These are phyloP conservation scores for Sebastes taczanowskii DNA, from an alignment of 2,797 vertebrate genomes.

Conservation along the genomic window DNA sequence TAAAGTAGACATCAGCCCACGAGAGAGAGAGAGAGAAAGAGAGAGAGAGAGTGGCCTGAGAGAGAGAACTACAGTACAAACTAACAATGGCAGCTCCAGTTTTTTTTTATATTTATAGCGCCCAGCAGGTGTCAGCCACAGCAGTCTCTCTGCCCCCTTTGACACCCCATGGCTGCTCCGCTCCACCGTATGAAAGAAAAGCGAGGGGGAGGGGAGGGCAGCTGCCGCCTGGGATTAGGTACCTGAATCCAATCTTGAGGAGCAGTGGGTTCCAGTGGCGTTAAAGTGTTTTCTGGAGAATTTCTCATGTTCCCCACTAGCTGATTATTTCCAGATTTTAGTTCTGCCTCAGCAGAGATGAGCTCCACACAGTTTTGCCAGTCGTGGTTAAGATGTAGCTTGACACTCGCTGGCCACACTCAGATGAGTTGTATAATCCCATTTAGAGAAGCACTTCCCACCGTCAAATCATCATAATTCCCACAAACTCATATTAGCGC, in stretches of 20 bases:
- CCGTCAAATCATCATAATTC: slow-evolving; percentile 37
- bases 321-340: slow-evolving; percentile 99
- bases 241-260: slow-evolving; percentile 95
- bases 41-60: slow-evolving; percentile 44
- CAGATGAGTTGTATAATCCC: slow-evolving; percentile 76
- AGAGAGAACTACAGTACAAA: slow-evolving; percentile 79
- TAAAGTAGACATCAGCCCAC: slow-evolving; percentile 70
- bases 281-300: slow-evolving; percentile 95
- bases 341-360: slow-evolving; percentile 93
- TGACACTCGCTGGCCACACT: slow-evolving; percentile 75
- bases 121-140: slow-evolving; percentile 92
- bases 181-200: slow-evolving; percentile 79
- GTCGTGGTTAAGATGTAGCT: slow-evolving; percentile 89
- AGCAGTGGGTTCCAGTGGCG: slow-evolving; percentile 93
- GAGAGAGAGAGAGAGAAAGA: slow-evolving; percentile 28
- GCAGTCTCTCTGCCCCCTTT: slow-evolving; percentile 88
- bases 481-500: slow-evolving; percentile 2
- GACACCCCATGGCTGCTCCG: slow-evolving; percentile 89
- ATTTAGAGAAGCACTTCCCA: slow-evolving; percentile 57
- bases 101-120: slow-evolving; percentile 91
- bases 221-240: slow-evolving; percentile 95
- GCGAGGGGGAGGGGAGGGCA: slow-evolving; percentile 72
- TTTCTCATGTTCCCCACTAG: slow-evolving; percentile 93
- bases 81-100: slow-evolving; percentile 85
- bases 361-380: slow-evolving; percentile 88